phyloP scores from a whole-genome alignment of 2,888 invertebrate species.

The Saturnia japonica region DNA sequence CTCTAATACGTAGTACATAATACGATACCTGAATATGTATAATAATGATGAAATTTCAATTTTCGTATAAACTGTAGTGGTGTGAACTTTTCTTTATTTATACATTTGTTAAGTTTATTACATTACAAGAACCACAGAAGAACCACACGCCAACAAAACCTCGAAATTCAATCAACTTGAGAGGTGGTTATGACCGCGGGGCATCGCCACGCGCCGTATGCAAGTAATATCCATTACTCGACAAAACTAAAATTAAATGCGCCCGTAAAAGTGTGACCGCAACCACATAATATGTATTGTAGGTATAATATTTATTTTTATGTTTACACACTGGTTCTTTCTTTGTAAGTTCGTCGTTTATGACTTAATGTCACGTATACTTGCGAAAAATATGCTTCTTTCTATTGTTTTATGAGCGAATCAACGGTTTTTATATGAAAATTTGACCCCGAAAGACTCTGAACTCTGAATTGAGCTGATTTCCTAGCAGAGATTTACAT shows the following conservation, averaged over 20 bases:
- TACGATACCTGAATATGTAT: too few relatives aligned
- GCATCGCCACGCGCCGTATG: conserved; percentile 40
- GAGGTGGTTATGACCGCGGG: conserved; percentile 42
- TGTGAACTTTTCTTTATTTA: not conserved
- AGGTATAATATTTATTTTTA: conserved; percentile 3
- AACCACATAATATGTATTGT: conserved; percentile 5
- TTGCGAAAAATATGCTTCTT: too few relatives aligned
- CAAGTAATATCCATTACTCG: conserved; percentile 56
- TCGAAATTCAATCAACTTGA: conserved; percentile 50
- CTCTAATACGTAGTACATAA: too few relatives aligned
- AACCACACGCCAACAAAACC: conserved; percentile 9
- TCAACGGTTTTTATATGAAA: too few relatives aligned
- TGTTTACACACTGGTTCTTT: conserved; percentile 9
- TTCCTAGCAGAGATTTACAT: too few relatives aligned
- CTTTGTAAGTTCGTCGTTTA: not conserved
- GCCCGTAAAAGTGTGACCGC: conserved; percentile 19
- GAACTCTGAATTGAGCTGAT: too few relatives aligned
- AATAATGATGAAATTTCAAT: too few relatives aligned
- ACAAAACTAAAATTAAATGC: conserved; percentile 28
- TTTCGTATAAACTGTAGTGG: too few relatives aligned
- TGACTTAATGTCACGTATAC: not conserved
- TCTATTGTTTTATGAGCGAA: too few relatives aligned
- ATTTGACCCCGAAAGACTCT: too few relatives aligned
- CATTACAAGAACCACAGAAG: not conserved
- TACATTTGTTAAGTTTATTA: not conserved